Base-by-base conservation (phyloP, 2,113 vertebrate species). In the Leptosomus discolor region DNA sequence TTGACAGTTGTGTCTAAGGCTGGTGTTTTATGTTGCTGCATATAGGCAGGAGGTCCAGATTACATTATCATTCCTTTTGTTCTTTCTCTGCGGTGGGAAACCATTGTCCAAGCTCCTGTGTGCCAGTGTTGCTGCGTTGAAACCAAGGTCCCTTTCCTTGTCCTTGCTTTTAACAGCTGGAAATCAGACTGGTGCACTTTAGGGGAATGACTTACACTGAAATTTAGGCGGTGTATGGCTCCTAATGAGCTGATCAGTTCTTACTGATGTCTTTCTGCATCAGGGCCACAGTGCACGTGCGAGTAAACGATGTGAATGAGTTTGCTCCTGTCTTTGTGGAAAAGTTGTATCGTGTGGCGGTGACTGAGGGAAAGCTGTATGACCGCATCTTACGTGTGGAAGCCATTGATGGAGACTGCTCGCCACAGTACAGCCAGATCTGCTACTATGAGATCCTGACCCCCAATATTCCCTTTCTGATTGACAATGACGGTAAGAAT, bases 401-500 rank as follows among this genome's bases (percentile, higher is more conserved):
- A 97, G 99, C 99, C 63, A 98, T 99, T 21, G 99, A 99, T 3
- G 99, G 99, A 0, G 99, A 99, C 98, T 99, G 99, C 96, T 99
- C 99, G 0, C 99, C 99, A 0, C 99, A 99, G 97, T 99, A 99
- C 97, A 99, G 99, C 98, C 99, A 99, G 98, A 99, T 99, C 95
- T 99, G 99, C 98, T 99, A 99, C 98, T 99, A 99, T 6, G 99
- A 99, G 98, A 99, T 99, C 98, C 98, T 99, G 88, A 99, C 99
- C 4, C 99, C 99, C 37, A 99, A 99, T 20, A 99, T 99, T 64
- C 99, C 99, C 93, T 99, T 99, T 74, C 99, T 99, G 90, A 99
- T 99, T 11, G 99, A 99, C 98, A 99, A 99, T 2, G 99, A 99
- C 0, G 99, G 99, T 99, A 97, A 98, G 99, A 54, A 36, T 57